These are phyloP conservation scores for Podocnemis expansa DNA, from an alignment of 2,113 vertebrate genomes.

Conservation along the genomic window DNA sequence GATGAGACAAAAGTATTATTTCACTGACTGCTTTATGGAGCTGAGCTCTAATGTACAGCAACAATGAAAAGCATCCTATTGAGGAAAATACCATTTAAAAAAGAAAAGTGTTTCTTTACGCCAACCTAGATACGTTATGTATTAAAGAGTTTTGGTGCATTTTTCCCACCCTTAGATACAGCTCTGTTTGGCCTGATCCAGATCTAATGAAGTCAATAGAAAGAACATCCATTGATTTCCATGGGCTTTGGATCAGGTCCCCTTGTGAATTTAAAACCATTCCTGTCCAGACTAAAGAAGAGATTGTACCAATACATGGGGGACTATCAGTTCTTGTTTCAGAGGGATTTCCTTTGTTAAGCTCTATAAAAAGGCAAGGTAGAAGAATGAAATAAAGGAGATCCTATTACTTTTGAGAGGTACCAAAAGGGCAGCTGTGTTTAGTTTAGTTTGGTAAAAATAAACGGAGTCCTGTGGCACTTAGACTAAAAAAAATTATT, in stretches of 20 bases:
- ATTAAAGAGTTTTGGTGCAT: not conserved
- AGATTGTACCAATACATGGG: not conserved
- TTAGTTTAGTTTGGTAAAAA: too few relatives aligned
- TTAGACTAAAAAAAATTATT: too few relatives aligned
- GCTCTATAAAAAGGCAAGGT: not conserved
- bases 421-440: too few relatives aligned
- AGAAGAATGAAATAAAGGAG: not conserved
- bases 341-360: not conserved
- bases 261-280: not conserved
- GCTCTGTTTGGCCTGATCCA: not conserved
- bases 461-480: too few relatives aligned
- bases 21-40: conserved; percentile 55
- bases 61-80: conserved; percentile 36
- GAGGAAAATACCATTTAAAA: not conserved
- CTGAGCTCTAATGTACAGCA: conserved; percentile 43
- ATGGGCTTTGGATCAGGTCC: not conserved
- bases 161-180: not conserved
- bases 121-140: not conserved
- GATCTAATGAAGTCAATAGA: not conserved
- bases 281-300: not conserved
- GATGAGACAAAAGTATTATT: conserved; percentile 27
- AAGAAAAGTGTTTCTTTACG: conserved; percentile 23
- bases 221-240: not conserved
- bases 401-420: not conserved
- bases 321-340: not conserved